Evolutionary conservation across 2,888 invertebrate species (phyloP).

Genomic region (Pseudoips prasinana): DNA sequence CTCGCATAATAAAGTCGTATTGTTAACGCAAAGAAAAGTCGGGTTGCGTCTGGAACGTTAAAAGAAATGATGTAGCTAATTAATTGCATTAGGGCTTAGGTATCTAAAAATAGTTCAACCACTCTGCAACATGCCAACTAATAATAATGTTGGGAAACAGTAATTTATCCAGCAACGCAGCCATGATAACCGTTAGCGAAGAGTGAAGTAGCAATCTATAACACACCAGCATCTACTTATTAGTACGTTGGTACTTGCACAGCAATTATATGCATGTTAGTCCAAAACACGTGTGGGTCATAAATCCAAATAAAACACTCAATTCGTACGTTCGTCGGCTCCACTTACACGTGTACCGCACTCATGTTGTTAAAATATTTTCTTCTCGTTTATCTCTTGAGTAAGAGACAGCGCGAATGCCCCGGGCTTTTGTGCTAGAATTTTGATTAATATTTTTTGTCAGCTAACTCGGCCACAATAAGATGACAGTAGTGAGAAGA

Average conservation of each 20-base stretch:
- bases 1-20: too few relatives aligned
- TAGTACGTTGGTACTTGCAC: conserved; percentile 27
- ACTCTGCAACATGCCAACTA: too few relatives aligned
- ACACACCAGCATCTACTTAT: conserved; percentile 20
- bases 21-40: too few relatives aligned
- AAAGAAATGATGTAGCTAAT: too few relatives aligned
- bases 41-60: too few relatives aligned
- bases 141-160: too few relatives aligned
- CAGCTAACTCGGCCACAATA: conserved; percentile 77
- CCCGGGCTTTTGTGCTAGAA: conserved; percentile 79
- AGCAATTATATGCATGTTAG: conserved; percentile 36
- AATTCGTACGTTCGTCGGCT: conserved; percentile 57
- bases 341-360: conserved; percentile 41
- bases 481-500: conserved; percentile 79
- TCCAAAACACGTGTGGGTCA: conserved; percentile 42
- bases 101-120: too few relatives aligned
- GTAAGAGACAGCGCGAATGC: conserved; percentile 65
- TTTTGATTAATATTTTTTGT: conserved; percentile 83
- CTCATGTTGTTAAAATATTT: conserved; percentile 47
- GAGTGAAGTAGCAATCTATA: conserved; percentile 33
- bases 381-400: conserved; percentile 54
- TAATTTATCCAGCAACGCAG: conserved; percentile 31
- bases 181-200: conserved; percentile 30
- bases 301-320: conserved; percentile 59
- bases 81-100: too few relatives aligned